A percentile compares a stretch with the other conserved stretches of the same genome.
Conservation (phyloP, 2,888 invertebrate genomes). For the Kuschelorhynchus macadamiae region DNA sequence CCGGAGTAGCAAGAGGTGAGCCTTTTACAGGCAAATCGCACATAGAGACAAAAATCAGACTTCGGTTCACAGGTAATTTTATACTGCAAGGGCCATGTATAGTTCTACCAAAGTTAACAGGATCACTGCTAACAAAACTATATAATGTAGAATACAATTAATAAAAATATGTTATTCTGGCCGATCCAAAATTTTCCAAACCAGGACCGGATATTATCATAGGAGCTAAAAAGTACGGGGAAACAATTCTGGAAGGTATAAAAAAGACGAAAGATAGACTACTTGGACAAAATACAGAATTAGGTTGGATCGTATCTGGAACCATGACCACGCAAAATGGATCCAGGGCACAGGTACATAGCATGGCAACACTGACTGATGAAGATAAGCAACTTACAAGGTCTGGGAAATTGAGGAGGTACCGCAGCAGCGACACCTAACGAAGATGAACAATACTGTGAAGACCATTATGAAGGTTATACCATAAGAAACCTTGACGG, state of each 20-base stretch:
- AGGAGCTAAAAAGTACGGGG: not conserved
- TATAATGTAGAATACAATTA: not conserved
- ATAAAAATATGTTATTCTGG: not conserved
- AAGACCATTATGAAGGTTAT: not conserved
- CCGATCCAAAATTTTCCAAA: no score
- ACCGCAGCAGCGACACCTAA: not conserved
- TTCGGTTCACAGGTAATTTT: not conserved
- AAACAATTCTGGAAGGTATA: not conserved
- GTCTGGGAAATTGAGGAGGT: not conserved
- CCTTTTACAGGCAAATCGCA: not conserved
- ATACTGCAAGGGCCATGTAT: not conserved
- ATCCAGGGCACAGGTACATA: not conserved
- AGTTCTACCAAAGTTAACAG: not conserved
- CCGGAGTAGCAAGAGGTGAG: not conserved
- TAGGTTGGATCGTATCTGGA: not conserved
- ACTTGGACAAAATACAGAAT: slow-evolving; percentile 7
- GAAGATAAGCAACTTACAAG: not conserved
- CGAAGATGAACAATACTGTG: not conserved
- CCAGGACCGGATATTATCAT: not conserved
- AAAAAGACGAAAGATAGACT: not conserved
- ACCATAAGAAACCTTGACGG: not conserved
- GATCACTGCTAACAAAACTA: not conserved
- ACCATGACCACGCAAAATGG: not conserved
- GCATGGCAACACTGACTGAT: not conserved
- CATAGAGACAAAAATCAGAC: no score